Evolutionary conservation across 2,113 vertebrate species (phyloP), one percentile per base, ranked within the genome.

Genomic region (Dicerorhinus sumatrensis): DNA sequence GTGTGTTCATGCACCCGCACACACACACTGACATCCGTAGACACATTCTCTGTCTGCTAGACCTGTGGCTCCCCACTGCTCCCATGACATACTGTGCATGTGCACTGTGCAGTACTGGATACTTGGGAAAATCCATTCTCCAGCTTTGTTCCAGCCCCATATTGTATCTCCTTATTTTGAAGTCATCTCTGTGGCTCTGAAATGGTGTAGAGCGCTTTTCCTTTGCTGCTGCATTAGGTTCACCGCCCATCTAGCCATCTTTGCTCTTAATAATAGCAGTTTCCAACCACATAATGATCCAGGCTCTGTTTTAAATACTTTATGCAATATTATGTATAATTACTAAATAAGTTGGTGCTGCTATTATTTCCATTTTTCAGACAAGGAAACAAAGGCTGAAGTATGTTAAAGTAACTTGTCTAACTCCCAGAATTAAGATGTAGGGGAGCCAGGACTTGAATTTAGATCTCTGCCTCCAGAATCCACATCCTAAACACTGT

Each of bases 371-470:
- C 54, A 92, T 72, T 95, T 31, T 86, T 84, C 51, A 76, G 23
- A 65, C 25, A 2, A 94, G 25, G 6, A 88, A 92, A 88, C 36
- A 88, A 91, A 97, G 14, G 42, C 70, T 95, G 5, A 77, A 54
- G 17, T 51, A 62, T 36, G 17, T 72, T 77, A 89, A 14, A 88
- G 10, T 54, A 79, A 54, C 2, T 77, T 54, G 29, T 23, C 29
- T 36, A 94, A 62, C 8, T 73, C 14, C 14, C 67, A 79, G 11
- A 58, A 65, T 11, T 63, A 76, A 8, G 18, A 69, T 76, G 5
- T 77, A 46, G 7, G 36, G 5, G 63, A 70, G 42, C 1, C 13
- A 31, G 65, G 36, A 90, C 33, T 31, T 12, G 63, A 87, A 86
- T 82, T 27, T 63, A 81, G 18, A 48, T 85, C 54, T 85, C 36